Conservation (phyloP, 2,113 vertebrate genomes). For the Dromaius novaehollandiae region DNA sequence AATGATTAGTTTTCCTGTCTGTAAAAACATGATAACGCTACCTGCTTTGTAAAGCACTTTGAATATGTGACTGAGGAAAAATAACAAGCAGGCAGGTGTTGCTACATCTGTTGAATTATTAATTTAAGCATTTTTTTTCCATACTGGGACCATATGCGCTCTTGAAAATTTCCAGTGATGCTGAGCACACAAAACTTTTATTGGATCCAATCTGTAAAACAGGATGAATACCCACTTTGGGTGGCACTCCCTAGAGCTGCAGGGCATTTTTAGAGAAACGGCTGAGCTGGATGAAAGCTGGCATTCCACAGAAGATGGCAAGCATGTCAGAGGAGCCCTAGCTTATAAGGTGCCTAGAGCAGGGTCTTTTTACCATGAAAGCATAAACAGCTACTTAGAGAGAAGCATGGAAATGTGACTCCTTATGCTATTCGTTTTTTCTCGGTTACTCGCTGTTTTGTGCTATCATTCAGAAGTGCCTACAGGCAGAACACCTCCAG, state of each 20-base stretch:
- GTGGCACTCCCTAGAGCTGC: neutral
- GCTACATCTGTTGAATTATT: neutral
- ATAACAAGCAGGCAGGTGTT: neutral
- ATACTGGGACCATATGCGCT: neutral
- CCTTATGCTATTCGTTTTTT: neutral
- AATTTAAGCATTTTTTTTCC: neutral
- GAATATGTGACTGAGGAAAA: neutral
- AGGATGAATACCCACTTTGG: neutral
- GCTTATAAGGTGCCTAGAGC: neutral
- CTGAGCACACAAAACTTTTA: accelerated
- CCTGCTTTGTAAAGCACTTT: neutral
- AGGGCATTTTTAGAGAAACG: neutral
- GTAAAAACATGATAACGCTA: neutral
- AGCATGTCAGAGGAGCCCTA: neutral
- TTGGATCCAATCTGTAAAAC: neutral
- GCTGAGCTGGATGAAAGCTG: neutral
- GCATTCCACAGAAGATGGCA: neutral
- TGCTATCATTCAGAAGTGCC: neutral
- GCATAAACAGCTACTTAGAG: neutral
- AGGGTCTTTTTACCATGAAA: neutral
- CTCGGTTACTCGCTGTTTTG: neutral
- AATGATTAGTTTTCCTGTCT: neutral
- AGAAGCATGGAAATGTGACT: neutral
- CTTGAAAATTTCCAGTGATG: neutral
- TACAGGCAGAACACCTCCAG: neutral